Evolutionary conservation across 2,888 invertebrate species (phyloP), one percentile per base, ranked within the genome.

Genomic region (Eustalomyia histrio): DNA sequence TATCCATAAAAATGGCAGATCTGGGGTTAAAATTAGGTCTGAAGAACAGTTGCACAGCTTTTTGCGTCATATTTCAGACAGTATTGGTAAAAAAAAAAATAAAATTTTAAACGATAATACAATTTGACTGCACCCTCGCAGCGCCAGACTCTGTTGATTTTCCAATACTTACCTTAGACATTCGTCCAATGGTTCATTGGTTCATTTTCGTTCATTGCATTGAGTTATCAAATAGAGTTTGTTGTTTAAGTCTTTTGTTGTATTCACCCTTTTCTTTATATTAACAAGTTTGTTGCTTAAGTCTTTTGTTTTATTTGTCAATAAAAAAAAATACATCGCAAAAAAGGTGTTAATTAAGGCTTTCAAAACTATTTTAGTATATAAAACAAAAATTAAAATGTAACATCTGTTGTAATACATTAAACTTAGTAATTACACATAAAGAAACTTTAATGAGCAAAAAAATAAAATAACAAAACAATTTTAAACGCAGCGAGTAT

Each of bases 201-300:
- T n/a, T n/a, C n/a, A n/a, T n/a, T n/a, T n/a, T n/a, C n/a, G n/a
- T n/a, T n/a, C n/a, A n/a, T n/a, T n/a, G n/a, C n/a, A n/a, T n/a
- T n/a, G n/a, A n/a, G n/a, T n/a, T 21, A 21, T 21, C 4, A 21
- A 21, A 21, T 21, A 2, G 21, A 21, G 74, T 74, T 67, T 14
- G 21, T 52, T 29, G 6, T 58, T 74, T 74, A 74, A 67, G 52
- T 67, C 52, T 67, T 67, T 67, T 60, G 52, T 60, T 67, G n/a
- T 60, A 6, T 6, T 29, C 7, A 29, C 3, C 1, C 21, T 29
- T 29, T 6, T 7, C 29, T 29, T 7, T 29, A 29, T 29, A 6
- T 29, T 4, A 1, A 29, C n/a, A 72, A 67, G 55, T 67, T 72
- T 47, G 65, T 60, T 65, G 63, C 52, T 24, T 8, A 67, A 78